These are phyloP conservation scores for Poeciliopsis presidionis DNA, from an alignment of 2,797 vertebrate species.

Conservation along the genomic window DNA sequence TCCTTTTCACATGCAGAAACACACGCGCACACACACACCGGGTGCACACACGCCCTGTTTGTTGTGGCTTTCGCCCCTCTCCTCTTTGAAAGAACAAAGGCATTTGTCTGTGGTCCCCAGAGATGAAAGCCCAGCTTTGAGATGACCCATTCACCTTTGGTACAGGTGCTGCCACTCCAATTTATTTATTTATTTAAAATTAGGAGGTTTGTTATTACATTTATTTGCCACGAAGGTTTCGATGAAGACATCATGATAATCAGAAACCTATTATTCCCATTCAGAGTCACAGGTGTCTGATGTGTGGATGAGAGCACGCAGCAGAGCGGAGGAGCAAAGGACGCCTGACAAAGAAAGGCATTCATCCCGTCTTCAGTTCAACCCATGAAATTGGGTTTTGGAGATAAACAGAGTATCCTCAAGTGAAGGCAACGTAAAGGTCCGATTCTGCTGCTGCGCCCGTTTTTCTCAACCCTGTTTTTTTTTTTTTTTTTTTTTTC, in stretches of 20 bases:
- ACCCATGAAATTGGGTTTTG: slow-evolving; percentile 6
- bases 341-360: slow-evolving; percentile 17
- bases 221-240: background rate
- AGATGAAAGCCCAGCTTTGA: slow-evolving; percentile 72
- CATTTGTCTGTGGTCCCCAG: slow-evolving; percentile 61
- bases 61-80: slow-evolving; percentile 65
- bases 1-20: slow-evolving; percentile 33
- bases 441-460: background rate
- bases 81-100: slow-evolving; percentile 73
- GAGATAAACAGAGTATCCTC: slow-evolving; percentile 13
- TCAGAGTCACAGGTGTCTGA: slow-evolving; percentile 47
- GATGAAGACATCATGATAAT: slow-evolving; percentile 6
- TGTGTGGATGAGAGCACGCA: slow-evolving; percentile 4
- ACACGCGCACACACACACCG: slow-evolving; percentile 17
- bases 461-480: background rate
- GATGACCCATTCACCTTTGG: slow-evolving; percentile 54
- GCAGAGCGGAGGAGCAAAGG: background rate
- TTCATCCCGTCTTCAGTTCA: slow-evolving; percentile 8
- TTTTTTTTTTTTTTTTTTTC: background rate
- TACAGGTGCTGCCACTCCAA: slow-evolving; percentile 34
- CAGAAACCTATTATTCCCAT: slow-evolving; percentile 16
- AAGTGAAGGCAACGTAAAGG: background rate
- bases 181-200: slow-evolving; percentile 17
- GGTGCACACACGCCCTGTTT: slow-evolving; percentile 48
- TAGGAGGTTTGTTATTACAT: background rate